These are phyloP conservation scores for Characodon lateralis DNA, from an alignment of 2,797 vertebrate genomes.

Conservation along the genomic window DNA sequence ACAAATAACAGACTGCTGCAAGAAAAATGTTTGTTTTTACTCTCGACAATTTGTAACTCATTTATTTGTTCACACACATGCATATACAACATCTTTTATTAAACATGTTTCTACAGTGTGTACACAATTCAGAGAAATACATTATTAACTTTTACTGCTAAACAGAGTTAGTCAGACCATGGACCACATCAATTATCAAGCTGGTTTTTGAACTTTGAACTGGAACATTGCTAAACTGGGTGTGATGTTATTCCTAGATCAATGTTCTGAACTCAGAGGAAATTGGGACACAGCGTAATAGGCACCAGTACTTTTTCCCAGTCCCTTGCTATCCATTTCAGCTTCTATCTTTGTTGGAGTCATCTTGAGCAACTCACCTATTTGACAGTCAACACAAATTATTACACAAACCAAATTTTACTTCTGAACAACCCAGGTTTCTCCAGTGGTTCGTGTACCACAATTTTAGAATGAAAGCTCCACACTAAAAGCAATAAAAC, in stretches of 20 bases:
- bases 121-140: neutral
- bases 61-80: neutral
- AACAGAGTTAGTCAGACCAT: neutral
- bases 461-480: neutral
- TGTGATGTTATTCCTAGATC: neutral
- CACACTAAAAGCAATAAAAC: neutral
- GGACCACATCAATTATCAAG: neutral
- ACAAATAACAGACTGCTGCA: neutral
- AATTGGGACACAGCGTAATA: neutral
- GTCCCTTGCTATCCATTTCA: neutral
- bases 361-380: neutral
- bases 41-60: too few relatives aligned
- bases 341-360: neutral
- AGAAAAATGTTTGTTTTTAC: too few relatives aligned
- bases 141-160: neutral
- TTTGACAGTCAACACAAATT: neutral
- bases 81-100: neutral
- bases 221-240: neutral
- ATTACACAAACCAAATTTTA: neutral
- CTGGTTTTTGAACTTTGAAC: neutral
- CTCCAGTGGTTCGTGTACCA: neutral
- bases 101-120: neutral
- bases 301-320: neutral
- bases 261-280: neutral
- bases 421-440: neutral